Base-by-base conservation (phyloP, 2,113 vertebrate species). In the Pygoscelis adeliae region DNA sequence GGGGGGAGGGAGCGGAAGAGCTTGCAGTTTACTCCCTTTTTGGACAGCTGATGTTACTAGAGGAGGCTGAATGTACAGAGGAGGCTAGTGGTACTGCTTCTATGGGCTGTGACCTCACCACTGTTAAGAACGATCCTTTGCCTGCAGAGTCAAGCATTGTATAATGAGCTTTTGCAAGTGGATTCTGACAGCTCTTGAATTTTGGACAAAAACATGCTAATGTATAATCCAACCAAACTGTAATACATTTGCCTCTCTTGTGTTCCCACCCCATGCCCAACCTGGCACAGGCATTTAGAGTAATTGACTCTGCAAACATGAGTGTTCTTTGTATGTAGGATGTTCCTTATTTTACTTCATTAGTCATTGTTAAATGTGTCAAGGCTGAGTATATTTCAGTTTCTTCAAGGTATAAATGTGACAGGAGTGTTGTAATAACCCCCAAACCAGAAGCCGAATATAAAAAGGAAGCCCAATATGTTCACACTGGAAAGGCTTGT, bases 281-380 rank as follows among this genome's bases (percentile, higher is more conserved):
- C 26, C 14, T 71, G 62, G 53, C 46, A 40, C 23, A 52, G n/a
- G 29, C 44, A 65, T 55, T 80, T 47, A 19, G 72, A 89, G 63
- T 40, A 65, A 50, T 12, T 70, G 27, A 87, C 36, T 84, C 44
- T 7, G 13, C 56, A 82, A 89, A 83, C 38, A 5, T 15, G 32
- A 77, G 7, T 26, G 46, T 85, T 91, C 72, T 66, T 87, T 58
- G 40, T 53, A 0, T 30, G 40, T 46, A 62, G 49, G 59, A 62
- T 85, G 66, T 69, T 94, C 82, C 66, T 85, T 85, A 73, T 70
- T 87, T 93, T 79, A 85, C 74, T 94, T 93, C 70, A 66, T 87
- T 90, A 86, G 50, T 42, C 47, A 81, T 73, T 70, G 62, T 73
- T 94, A 83, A 55, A 71, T 47, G 22, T 50, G 59, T 88, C 46